These are phyloP conservation scores for Cavia porcellus DNA, from an alignment of 2,113 vertebrate species.

Conservation along the genomic window DNA sequence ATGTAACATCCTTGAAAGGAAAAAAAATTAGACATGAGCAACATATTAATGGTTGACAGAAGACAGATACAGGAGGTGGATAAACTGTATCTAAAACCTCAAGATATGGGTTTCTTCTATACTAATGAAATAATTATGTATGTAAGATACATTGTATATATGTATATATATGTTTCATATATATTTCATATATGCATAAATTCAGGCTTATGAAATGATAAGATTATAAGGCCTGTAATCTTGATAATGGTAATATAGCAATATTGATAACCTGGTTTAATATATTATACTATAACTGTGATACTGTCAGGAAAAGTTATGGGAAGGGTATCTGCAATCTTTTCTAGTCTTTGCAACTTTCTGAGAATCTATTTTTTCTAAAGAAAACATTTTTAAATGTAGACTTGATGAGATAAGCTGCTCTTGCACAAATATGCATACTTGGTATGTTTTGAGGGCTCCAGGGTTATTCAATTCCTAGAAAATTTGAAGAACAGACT, in stretches of 20 bases:
- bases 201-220: background rate
- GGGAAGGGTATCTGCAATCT: background rate
- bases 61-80: background rate
- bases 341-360: background rate
- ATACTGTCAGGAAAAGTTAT: background rate
- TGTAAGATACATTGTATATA: background rate
- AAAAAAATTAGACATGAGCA: constrained; percentile 21
- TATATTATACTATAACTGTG: background rate
- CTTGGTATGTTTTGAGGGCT: background rate
- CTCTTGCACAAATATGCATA: background rate
- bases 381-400: background rate
- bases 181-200: background rate
- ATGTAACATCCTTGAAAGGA: constrained; percentile 22
- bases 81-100: background rate
- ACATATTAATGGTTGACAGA: constrained; percentile 7
- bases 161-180: background rate
- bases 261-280: background rate
- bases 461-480: background rate
- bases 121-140: background rate
- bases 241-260: background rate
- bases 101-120: background rate
- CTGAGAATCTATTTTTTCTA: background rate
- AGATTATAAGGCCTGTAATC: background rate
- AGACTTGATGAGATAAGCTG: background rate
- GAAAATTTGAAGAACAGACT: constrained; percentile 29